phyloP scores from a whole-genome alignment of 2,888 invertebrate genomes.

The Eupsilia transversa region DNA sequence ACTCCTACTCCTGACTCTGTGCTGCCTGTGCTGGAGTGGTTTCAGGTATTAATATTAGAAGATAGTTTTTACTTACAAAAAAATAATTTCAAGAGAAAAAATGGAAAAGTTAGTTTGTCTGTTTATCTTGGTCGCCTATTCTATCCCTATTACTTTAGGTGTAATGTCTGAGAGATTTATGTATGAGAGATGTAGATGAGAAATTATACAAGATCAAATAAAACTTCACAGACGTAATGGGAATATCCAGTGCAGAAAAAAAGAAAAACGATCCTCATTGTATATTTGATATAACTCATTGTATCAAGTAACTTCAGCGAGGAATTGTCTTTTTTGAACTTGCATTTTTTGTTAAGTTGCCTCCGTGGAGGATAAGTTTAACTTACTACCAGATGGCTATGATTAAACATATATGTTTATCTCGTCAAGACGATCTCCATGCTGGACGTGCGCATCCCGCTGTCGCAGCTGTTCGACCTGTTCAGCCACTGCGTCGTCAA shows the following conservation, averaged over 20 bases:
- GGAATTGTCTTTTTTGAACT: background rate
- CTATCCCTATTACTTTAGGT: too few relatives aligned
- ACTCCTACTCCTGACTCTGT: conserved; percentile 94
- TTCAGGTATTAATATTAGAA: conserved; percentile 90
- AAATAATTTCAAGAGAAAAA: too few relatives aligned
- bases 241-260: too few relatives aligned
- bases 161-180: too few relatives aligned
- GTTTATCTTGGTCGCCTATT: background rate
- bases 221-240: too few relatives aligned
- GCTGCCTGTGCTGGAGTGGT: conserved; percentile 96
- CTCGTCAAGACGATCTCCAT: conserved; percentile 94
- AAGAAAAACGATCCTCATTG: too few relatives aligned
- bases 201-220: too few relatives aligned
- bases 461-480: conserved; percentile 96
- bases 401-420: background rate
- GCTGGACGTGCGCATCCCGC: conserved; percentile 96
- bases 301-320: background rate
- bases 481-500: conserved; percentile 96
- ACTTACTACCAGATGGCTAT: too few relatives aligned
- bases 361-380: background rate
- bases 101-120: background rate
- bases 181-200: too few relatives aligned
- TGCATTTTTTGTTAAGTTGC: background rate
- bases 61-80: background rate
- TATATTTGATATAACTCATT: background rate